Conservation (phyloP, 2,113 vertebrate genomes). For the Ancistrus triradiatus region DNA sequence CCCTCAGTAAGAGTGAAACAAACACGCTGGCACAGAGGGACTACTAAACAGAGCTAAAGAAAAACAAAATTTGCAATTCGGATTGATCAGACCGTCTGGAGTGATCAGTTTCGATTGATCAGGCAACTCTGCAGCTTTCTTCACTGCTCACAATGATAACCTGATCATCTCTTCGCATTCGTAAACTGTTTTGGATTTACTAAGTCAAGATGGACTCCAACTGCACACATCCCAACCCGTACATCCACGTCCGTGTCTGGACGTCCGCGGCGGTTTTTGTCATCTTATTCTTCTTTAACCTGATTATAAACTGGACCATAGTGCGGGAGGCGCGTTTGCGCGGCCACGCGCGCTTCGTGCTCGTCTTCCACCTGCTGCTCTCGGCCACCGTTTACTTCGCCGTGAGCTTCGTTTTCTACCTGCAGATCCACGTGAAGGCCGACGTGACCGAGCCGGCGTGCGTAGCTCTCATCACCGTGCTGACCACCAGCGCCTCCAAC, state of each 20-base stretch:
- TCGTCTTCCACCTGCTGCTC: constrained; percentile 67
- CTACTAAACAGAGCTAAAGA: neutral
- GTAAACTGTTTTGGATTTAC: neutral
- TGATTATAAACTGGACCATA: constrained; percentile 69
- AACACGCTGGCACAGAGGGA: neutral
- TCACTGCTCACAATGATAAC: neutral
- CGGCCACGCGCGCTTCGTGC: constrained; percentile 65
- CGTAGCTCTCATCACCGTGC: constrained; percentile 48
- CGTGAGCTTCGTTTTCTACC: constrained; percentile 62
- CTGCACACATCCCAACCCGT: constrained; percentile 11
- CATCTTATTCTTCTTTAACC: constrained; percentile 66
- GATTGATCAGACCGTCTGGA: no score
- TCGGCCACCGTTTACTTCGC: constrained; percentile 65
- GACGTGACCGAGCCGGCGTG: constrained; percentile 37
- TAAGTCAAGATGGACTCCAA: constrained; percentile 6
- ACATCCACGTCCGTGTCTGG: constrained; percentile 58
- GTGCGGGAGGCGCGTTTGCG: constrained; percentile 59
- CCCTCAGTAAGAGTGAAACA: neutral
- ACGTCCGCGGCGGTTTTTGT: constrained; percentile 63
- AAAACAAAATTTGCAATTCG: no score
- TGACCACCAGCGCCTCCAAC: constrained; percentile 67
- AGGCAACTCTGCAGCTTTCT: no score
- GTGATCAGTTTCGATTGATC: no score
- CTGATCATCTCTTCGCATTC: neutral
- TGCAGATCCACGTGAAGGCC: constrained; percentile 53